Evolutionary conservation across 2,888 invertebrate genomes (phyloP), one percentile per base, ranked within the genome.

Genomic region (Ypsolopha scabrella): DNA sequence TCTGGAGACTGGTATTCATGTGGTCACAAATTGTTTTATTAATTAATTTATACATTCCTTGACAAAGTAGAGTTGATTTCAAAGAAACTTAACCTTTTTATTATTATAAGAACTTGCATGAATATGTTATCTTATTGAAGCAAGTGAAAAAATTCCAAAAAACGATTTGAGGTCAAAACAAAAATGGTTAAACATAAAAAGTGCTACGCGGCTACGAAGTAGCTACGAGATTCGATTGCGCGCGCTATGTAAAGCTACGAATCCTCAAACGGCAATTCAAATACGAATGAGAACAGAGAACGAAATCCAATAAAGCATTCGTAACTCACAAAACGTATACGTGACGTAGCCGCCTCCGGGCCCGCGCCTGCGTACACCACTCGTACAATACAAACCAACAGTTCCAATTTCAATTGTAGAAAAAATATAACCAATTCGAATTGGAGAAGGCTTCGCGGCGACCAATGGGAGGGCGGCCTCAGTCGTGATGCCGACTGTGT

Each of bases 401-500:
- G 75, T 82, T 75, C 79, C 78, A 81, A 83, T 80, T 83, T 75
- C 80, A 85, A 85, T 85, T 76, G 82, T 80, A 85, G 79, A 83
- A 83, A 86, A 82, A 83, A 83, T 75, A 83, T 81, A 83, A 80
- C 85, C 85, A 83, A 83, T 83, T 85, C 83, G 70, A 82, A 85
- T 77, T 82, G 79, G 72, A 76, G 85, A 83, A 85, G 82, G 79
- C 83, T 85, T 80, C 71, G 76, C 75, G 64, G 79, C 82, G 73
- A 75, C 86, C 86, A 86, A 86, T 86, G 65, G 72, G 78, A 83
- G 66, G 70, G 82, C 83, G 24, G 41, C 66, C 64, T 75, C 80
- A 87, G 73, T 85, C 82, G 85, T 86, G 75, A 87, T 87, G 83
- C 86, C 87, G 70, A 86, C 85, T 87, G 87, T 83, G 80, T 75